Conservation (phyloP, 2,888 invertebrate species). For the Lagria hirta region DNA sequence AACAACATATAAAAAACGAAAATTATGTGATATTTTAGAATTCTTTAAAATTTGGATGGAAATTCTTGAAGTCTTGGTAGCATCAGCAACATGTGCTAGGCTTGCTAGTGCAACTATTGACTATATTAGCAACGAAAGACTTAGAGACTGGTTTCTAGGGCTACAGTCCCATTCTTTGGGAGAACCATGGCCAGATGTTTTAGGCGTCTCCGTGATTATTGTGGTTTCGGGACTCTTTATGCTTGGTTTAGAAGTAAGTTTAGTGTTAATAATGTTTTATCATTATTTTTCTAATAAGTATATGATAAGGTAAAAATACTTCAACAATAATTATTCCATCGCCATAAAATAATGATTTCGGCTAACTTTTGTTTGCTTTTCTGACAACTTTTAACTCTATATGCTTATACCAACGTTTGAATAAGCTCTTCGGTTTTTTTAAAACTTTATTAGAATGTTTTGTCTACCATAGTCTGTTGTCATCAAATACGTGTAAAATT, state of each 20-base stretch:
- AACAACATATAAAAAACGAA: constrained; percentile 48
- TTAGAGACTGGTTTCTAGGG: constrained; percentile 63
- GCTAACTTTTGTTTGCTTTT: no score
- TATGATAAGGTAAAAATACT: background rate
- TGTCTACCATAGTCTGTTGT: no score
- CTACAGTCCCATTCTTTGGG: constrained; percentile 61
- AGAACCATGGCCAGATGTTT: constrained; percentile 66
- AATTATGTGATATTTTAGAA: constrained; percentile 58
- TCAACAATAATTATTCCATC: constrained; percentile 4
- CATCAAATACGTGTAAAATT: no score
- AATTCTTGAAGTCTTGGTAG: constrained; percentile 61
- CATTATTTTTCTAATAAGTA: constrained; percentile 1
- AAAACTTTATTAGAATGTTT: no score
- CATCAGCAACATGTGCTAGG: constrained; percentile 64
- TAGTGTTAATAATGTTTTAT: no score
- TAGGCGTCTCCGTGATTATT: constrained; percentile 63
- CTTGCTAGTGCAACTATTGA: constrained; percentile 65
- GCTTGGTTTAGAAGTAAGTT: constrained; percentile 65
- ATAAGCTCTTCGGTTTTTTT: no score
- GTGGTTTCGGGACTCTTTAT: constrained; percentile 64
- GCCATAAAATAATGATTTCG: no score
- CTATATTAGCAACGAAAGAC: constrained; percentile 62
- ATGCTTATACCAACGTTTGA: no score
- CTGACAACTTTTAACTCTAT: no score
- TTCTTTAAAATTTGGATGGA: constrained; percentile 64